Percentiles rank a stretch among this genome's conserved stretches.
Evolutionary conservation across 2,113 vertebrate species (phyloP).

Genomic region (Apus apus): DNA sequence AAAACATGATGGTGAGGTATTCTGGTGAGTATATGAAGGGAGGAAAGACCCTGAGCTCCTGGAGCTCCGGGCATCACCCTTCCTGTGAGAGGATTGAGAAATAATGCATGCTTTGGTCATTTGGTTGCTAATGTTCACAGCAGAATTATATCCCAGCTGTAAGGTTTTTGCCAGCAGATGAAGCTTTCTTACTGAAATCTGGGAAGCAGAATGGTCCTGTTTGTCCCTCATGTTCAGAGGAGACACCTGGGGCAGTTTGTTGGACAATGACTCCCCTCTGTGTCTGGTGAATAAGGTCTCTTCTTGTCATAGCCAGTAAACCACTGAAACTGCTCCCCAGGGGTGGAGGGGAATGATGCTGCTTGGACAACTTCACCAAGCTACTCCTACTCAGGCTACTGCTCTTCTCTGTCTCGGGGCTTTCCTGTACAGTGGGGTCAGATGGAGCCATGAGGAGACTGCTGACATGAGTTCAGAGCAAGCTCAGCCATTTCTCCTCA

Average conservation of each 20-base stretch:
- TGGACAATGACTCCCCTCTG: too few relatives aligned
- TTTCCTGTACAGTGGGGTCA: not conserved
- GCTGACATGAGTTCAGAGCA: not conserved
- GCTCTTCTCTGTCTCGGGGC: not conserved
- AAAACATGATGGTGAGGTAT: not conserved
- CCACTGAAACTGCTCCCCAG: not conserved
- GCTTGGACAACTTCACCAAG: not conserved
- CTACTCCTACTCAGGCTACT: not conserved
- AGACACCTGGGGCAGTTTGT: not conserved
- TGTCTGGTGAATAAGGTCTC: not conserved
- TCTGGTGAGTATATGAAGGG: not conserved
- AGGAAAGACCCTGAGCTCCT: not conserved
- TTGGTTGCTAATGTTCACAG: not conserved
- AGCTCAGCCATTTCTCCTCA: not conserved
- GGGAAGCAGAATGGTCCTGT: not conserved
- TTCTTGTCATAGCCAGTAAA: not conserved
- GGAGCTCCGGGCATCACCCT: not conserved
- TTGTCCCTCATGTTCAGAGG: not conserved
- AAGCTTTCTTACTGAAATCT: not conserved
- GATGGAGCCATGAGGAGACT: not conserved
- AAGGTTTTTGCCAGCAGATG: not conserved
- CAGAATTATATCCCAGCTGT: not conserved
- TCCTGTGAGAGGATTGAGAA: not conserved
- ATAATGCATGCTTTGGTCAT: not conserved
- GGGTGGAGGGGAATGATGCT: not conserved